Conservation (phyloP, 37 sponge, comb jelly and placozoan genomes). For the Beroe ovata region DNA sequence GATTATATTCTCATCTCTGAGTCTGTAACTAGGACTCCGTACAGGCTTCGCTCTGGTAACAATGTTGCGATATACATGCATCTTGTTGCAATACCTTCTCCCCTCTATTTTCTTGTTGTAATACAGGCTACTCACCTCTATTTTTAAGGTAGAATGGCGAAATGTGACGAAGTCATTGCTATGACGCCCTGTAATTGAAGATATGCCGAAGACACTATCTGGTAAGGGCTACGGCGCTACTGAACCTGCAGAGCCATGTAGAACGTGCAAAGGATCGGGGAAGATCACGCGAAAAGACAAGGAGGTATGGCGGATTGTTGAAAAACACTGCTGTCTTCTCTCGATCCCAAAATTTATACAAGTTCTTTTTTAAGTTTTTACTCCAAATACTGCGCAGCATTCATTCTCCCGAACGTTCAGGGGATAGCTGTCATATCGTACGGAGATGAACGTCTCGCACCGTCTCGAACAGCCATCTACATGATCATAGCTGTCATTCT, state of each 20-base stretch:
- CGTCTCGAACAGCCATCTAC: slow-evolving; percentile 37
- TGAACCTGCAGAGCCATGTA: slow-evolving; percentile 4
- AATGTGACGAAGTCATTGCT: not conserved
- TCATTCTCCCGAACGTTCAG: no score
- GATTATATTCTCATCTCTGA: no score
- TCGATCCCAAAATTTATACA: no score
- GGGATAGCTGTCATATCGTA: slow-evolving; percentile 49
- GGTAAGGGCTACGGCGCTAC: slow-evolving; percentile 32
- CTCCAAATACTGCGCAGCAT: no score
- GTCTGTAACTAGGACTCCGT: no score
- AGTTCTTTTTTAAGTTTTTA: no score
- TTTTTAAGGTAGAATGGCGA: not conserved
- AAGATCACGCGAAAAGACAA: slow-evolving; percentile 48
- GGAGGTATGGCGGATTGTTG: slow-evolving; percentile 1
- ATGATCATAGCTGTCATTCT: slow-evolving; percentile 35
- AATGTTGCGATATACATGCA: no score
- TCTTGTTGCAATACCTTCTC: no score
- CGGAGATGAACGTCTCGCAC: slow-evolving; percentile 51
- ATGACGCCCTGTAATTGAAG: not conserved
- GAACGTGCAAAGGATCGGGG: slow-evolving; percentile 61
- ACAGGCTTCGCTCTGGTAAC: no score
- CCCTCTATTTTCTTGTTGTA: no score
- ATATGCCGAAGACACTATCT: not conserved
- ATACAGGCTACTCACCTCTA: no score
- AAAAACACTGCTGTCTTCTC: not conserved